Base-by-base conservation (phyloP, 2,113 vertebrate species). In the Glaucidium brasilianum region DNA sequence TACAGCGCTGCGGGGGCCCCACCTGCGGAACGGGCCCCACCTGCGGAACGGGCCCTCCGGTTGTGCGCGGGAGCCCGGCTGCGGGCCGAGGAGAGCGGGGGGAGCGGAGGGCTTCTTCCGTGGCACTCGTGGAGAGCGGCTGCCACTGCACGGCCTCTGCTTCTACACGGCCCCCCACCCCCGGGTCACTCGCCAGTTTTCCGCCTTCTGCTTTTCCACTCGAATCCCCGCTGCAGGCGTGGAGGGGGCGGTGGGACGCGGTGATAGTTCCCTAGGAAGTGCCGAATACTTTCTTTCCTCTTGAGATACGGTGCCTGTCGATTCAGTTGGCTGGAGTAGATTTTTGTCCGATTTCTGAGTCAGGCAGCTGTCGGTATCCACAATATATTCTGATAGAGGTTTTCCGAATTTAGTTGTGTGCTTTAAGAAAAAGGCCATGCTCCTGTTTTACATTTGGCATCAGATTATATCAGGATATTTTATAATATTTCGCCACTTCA, bases 301-400 rank as follows among this genome's bases (percentile, higher is more conserved):
- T 14, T 49, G 50, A 4, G 35, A 8, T 20, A 1, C 0, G 4
- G 30, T 53, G 59, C 21, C 32, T 86, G 53, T 55, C 26, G 6
- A 1, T 10, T 56, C 30, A 1, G 0, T 11, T 9, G 26, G 5
- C 39, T 67, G 12, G 41, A 15, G 59, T 6, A 17, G 35, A 0
- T 20, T 74, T 52, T 25, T 58, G n/a, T 22, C 32, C 4, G 2
- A 1, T 18, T 45, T 12, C 14, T 12, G 35, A 19, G 21, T 20
- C 35, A 35, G 50, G 25, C 41, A n/a, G 23, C 29, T 50, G 45
- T 78, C 8, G 3, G 13, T n/a, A 11, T 6, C 39, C 6, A 1
- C 53, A 6, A 0, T 8, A 1, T 12, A 4, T 20, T 37, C 15
- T 17, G 43, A 4, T 11, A 17, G 52, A 53, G 5, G 6, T 39